Evolutionary conservation across 2,888 invertebrate genomes (phyloP).

Genomic region (Theristus sp.): DNA sequence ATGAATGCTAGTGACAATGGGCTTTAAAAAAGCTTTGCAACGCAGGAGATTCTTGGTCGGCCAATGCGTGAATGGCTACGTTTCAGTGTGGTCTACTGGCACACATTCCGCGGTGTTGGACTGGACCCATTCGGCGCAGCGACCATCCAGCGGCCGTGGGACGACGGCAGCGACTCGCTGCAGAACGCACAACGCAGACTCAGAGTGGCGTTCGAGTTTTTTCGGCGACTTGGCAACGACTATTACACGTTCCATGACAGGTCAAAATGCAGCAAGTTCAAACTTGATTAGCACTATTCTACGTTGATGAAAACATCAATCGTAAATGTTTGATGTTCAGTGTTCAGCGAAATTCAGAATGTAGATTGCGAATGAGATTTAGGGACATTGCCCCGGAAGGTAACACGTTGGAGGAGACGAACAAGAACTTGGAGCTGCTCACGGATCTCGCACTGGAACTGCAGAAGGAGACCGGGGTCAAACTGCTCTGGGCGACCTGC

Average conservation of each 20-base stretch:
- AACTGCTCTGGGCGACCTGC: slow-evolving; percentile 45
- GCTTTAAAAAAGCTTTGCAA: too few species aligned
- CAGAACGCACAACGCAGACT: slow-evolving; percentile 44
- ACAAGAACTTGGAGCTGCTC: slow-evolving; percentile 42
- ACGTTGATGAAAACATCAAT: too few species aligned
- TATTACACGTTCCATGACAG: slow-evolving; percentile 47
- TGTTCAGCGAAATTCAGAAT: too few species aligned
- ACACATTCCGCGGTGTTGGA: slow-evolving; percentile 35
- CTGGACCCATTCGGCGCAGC: slow-evolving; percentile 36
- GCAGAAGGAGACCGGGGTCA: slow-evolving; percentile 40
- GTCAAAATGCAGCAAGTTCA: slow-evolving; percentile 16
- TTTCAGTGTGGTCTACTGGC: slow-evolving; percentile 42
- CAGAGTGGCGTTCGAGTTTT: slow-evolving; percentile 45
- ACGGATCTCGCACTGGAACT: slow-evolving; percentile 41
- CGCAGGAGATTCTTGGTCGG: slow-evolving; percentile 42
- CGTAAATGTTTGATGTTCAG: too few species aligned
- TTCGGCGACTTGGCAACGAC: slow-evolving; percentile 42
- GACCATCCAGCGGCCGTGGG: slow-evolving; percentile 39
- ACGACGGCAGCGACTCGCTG: slow-evolving; percentile 40
- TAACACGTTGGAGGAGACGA: slow-evolving; percentile 40
- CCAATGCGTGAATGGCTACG: slow-evolving; percentile 49
- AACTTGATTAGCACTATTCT: too few species aligned
- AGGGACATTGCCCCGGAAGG: slow-evolving; percentile 43
- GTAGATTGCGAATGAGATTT: too few species aligned
- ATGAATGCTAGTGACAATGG: too few species aligned